These are phyloP conservation scores for Cetoscarus ocellatus DNA, from an alignment of 2,797 vertebrate genomes.

Conservation along the genomic window DNA sequence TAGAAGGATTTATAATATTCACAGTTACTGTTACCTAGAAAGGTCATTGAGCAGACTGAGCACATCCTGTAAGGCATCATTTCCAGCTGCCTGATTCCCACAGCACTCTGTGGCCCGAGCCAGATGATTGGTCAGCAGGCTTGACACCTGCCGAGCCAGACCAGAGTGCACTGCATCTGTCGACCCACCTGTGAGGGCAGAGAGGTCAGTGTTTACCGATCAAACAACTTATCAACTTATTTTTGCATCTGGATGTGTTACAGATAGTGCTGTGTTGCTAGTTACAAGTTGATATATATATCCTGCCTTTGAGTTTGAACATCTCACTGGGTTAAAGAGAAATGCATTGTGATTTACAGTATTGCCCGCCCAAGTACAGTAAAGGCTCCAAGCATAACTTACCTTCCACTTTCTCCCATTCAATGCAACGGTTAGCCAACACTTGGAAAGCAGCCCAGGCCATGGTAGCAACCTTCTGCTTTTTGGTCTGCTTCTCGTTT, in stretches of 20 bases:
- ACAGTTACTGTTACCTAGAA: conserved; percentile 87
- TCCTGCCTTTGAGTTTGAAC: neutral
- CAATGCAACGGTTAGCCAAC: conserved; percentile 97
- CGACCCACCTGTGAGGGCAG: conserved; percentile 88
- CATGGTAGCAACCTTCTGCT: conserved; percentile 98
- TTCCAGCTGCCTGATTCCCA: conserved; percentile 97
- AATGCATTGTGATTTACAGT: neutral
- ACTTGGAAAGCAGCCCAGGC: conserved; percentile 99
- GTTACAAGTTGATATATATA: neutral
- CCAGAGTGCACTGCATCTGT: conserved; percentile 98
- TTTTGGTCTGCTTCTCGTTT: conserved; percentile 97
- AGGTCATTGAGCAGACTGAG: conserved; percentile 98
- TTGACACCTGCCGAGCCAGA: conserved; percentile 96
- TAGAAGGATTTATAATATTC: neutral
- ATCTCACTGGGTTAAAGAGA: neutral
- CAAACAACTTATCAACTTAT: neutral
- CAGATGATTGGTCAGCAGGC: conserved; percentile 96
- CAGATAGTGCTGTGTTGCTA: no score
- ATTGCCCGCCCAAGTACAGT: neutral
- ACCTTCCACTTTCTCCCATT: conserved; percentile 99
- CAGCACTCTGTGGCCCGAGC: conserved; percentile 97
- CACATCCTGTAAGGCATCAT: conserved; percentile 97
- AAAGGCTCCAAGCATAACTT: conserved; percentile 18
- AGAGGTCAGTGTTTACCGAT: neutral
- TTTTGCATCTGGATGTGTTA: no score